Base-by-base conservation (phyloP, 2,888 invertebrate species). In the Agriopis marginaria region DNA sequence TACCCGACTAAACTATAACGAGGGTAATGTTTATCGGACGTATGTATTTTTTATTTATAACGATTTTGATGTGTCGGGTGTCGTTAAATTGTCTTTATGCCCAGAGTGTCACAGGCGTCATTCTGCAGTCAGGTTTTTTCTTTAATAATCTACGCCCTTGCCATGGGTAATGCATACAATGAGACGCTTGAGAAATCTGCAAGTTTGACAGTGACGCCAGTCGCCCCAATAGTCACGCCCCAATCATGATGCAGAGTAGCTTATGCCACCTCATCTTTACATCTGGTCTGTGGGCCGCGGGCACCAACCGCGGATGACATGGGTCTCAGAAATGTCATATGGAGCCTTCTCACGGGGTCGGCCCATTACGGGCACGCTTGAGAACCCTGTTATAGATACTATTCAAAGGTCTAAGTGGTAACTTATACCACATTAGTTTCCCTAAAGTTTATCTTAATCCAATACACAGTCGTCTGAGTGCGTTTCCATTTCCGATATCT, bases 371-470 rank as follows among this genome's bases (percentile, higher is more conserved):
- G 53, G 10, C 44, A 12, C 62, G 62, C 51, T 42, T 8, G 51
- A 42, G 62, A 45, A 32, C 32, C 32, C 62, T 51, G 51, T 42
- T 51, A 53, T 11, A 45, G 53, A 62, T 62, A 62, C 40, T 40
- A 40, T 53, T 32, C 62, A 12, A 62, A 62, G 53, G 62, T 12
- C 53, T 62, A 44, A 62, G 62, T 62, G 62, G 62, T 53, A 53
- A 53, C 62, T 62, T 53, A 62, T 53, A 58, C 50, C 60, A 50
- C 66, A 64, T 68, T 72, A 70, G 68, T 58, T 58, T 63, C 66
- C 62, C 62, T 59, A 62, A 55, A 51, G 54, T 44, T 56, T 45
- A 60, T 44, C 56, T 44, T 42, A 44, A 39, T 39, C 39, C 39
- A 54, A 54, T 39, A 54, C 23, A 32, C 11, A 51, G 23, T 10